A percentile compares a stretch with the other conserved stretches of the same genome.
Evolutionary conservation across 1,140 invertebrate genomes (phyloP).

Genomic region (Aphelenchoides besseyi): DNA sequence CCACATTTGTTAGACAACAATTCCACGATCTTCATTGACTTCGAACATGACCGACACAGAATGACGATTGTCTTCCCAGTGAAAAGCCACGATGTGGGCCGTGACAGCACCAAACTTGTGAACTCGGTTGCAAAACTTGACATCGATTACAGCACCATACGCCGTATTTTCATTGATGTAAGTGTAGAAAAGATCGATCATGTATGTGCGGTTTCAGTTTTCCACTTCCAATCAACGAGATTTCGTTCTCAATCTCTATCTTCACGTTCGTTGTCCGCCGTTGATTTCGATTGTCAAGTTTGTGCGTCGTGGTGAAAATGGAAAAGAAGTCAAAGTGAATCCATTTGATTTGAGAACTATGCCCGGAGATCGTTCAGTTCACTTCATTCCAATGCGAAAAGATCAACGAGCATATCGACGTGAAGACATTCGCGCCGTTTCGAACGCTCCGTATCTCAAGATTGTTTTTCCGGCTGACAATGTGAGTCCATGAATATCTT

Average conservation of each 20-base stretch:
- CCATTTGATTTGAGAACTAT: not conserved
- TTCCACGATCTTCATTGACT: not conserved
- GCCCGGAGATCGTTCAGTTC: not conserved
- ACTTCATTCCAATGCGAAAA: not conserved
- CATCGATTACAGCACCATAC: constrained; percentile 2
- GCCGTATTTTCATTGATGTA: not conserved
- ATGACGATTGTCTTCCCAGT: not conserved
- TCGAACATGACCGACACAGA: constrained; percentile 16
- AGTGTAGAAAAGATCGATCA: not conserved
- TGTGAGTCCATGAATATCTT: not conserved
- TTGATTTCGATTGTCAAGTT: constrained; percentile 8
- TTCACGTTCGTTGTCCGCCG: not conserved
- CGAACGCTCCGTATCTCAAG: not conserved
- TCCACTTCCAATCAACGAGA: not conserved
- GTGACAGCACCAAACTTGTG: not conserved
- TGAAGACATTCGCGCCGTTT: not conserved
- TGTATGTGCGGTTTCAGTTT: not conserved
- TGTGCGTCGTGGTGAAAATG: not conserved
- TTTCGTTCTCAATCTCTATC: not conserved
- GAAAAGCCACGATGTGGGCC: not conserved
- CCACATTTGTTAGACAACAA: not conserved
- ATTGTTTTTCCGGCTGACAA: not conserved
- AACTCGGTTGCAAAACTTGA: not conserved
- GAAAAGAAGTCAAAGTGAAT: not conserved
- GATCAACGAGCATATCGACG: not conserved